Evolutionary conservation across 30 jellyfish, hydroid and myxozoan genomes (phyloP).

Genomic region (Rhopilema esculentum): DNA sequence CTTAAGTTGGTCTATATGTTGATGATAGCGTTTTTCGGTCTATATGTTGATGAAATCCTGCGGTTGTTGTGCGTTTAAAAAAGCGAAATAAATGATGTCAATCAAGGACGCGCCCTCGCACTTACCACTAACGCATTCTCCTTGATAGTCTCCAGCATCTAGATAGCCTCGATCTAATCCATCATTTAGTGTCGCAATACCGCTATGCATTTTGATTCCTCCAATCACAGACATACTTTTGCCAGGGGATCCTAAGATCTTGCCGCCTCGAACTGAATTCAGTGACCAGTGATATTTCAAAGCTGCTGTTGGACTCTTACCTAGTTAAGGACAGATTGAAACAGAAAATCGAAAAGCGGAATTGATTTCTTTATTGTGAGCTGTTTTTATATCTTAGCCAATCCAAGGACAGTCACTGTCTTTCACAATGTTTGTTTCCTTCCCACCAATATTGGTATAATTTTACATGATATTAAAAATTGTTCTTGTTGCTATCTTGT

Average conservation of each 20-base stretch:
- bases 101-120: background rate
- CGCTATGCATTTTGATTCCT: slow-evolving; percentile 81
- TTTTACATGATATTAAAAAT: too few species aligned
- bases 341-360: background rate
- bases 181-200: slow-evolving; percentile 87
- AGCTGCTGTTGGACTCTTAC: slow-evolving; percentile 30
- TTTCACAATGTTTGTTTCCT: too few species aligned
- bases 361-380: background rate
- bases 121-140: slow-evolving; percentile 97
- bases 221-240: slow-evolving; percentile 82
- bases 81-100: too few species aligned
- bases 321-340: background rate
- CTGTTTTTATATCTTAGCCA: background rate
- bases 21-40: too few species aligned
- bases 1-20: too few species aligned
- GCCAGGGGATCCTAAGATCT: slow-evolving; percentile 85
- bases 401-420: too few species aligned
- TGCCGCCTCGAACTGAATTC: slow-evolving; percentile 65
- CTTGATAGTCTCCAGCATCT: slow-evolving; percentile 98
- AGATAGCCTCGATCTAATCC: slow-evolving; percentile 82
- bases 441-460: too few species aligned
- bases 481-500: too few species aligned
- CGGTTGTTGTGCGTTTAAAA: too few species aligned
- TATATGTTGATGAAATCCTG: too few species aligned
- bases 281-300: slow-evolving; percentile 88